Evolutionary conservation across 2,888 invertebrate species (phyloP), one percentile per base, ranked within the genome.

Genomic region (Auanema freiburgensis): DNA sequence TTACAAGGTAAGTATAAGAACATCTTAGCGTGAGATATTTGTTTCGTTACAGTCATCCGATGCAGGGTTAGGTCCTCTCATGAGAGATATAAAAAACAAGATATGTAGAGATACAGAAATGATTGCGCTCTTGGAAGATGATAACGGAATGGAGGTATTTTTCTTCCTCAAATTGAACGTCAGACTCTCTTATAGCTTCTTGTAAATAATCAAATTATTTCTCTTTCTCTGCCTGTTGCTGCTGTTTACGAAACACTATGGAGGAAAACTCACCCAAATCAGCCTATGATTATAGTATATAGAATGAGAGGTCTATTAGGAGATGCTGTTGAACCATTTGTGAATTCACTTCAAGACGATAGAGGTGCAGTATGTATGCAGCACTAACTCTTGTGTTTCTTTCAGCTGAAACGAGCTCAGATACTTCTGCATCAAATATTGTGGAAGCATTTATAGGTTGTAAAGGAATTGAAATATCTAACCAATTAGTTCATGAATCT

Each of bases 41-140:
- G 23, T 43, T n/a, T 24, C 1, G 16, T 53, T 55, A 40, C 46
- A 69, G 62, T 93, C 92, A 41, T 88, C 90, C 40, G 97, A 97
- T 84, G 90, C 91, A 0, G 96, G 95, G 8, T 88, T 98, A 78
- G 97, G 97, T 0, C 97, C 97, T 0, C 86, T 96, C 12, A 97
- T 98, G 97, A 88, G 97, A 44, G 95, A 98, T 84, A 92, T 98
- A 11, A 98, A 98, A 86, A 97, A 98, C 86, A 97, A 97, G 86
- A 76, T 76, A 41, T 76, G 76, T 51, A 66, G 79, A 76, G 97
- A 98, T 86, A 97, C 97, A 85, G 97, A 98, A 84, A 87, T 98
- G 65, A 93, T 98, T n/a, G 96, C 97, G 0, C 86, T 98, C 25
- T 86, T 97, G 0, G 97, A 98, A 84, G 97, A 98, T 85, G 98